Conservation (phyloP, 2,113 vertebrate genomes). For the Melierax canorus region DNA sequence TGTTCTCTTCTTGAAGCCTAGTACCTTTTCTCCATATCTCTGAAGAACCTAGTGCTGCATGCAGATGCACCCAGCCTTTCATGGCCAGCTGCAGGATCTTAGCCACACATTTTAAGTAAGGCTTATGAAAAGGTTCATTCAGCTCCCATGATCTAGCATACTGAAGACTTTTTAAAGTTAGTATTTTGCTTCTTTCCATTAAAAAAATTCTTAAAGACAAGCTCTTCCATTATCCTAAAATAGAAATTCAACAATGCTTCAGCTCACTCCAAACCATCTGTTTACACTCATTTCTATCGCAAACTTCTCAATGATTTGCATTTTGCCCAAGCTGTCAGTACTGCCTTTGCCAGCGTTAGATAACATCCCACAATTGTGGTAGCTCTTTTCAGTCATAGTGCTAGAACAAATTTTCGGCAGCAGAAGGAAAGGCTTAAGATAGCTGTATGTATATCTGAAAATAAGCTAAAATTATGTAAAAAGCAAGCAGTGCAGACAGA, state of each 20-base stretch:
- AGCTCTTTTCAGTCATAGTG: constrained; percentile 6
- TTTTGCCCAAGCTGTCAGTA: constrained; percentile 64
- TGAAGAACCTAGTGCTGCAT: not conserved
- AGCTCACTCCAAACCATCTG: constrained; percentile 65
- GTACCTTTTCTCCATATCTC: not conserved
- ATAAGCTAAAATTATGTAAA: not conserved
- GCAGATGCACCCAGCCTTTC: not conserved
- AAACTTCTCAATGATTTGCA: constrained; percentile 58
- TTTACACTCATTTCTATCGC: constrained; percentile 56
- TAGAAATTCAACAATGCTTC: constrained; percentile 53
- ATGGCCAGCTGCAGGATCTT: not conserved
- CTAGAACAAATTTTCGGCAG: constrained; percentile 1
- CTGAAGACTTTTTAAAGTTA: not conserved
- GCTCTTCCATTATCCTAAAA: constrained; percentile 31
- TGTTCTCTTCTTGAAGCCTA: not conserved
- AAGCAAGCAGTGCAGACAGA: not conserved
- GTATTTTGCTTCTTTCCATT: not conserved
- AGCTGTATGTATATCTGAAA: not conserved
- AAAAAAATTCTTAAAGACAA: constrained; percentile 15
- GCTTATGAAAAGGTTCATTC: constrained; percentile 1
- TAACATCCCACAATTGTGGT: constrained; percentile 14
- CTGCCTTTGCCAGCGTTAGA: constrained; percentile 47
- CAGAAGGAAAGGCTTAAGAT: not conserved
- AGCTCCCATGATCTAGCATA: not conserved
- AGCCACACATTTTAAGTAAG: not conserved